Evolutionary conservation across 2,797 vertebrate species (phyloP), one percentile per base, ranked within the genome.

Genomic region (Pipistrellus pygmaeus): DNA sequence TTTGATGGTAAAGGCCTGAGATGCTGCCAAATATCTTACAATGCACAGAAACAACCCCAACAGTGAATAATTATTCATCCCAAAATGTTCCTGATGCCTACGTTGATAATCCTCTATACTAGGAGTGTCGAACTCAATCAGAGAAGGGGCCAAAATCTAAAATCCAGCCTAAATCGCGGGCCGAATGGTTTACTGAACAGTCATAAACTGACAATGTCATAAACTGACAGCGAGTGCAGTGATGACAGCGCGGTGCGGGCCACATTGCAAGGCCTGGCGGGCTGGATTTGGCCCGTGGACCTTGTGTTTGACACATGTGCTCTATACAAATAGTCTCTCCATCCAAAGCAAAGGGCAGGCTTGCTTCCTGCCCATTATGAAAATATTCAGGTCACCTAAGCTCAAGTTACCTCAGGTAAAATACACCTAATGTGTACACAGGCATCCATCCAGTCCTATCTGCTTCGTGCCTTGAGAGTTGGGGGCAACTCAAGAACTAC

Each of bases 381-480:
- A 71, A 57, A 23, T 7, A 25, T 38, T 77, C n/a, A 1, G 41
- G 25, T 27, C 18, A 41, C 21, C 38, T 11, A 17, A 53, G 35
- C 21, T 84, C 46, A 17, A 7, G 35, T 32, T 32, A 46, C 9
- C 32, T 76, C 23, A 14, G 41, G 3, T 30, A 0, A 12, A 38
- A 51, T 20, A 72, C 1, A 17, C 32, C 20, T 9, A 21, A 53
- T 62, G 21, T 25, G 41, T n/a, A 10, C 23, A 25, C 5, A n/a
- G n/a, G 17, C 35, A 41, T 48, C 66, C 66, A 9, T 23, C n/a
- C 10, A 15, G 51, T 23, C n/a, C n/a, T 30, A 9, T 38, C 12
- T 64, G n/a, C 48, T 44, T 62, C 1, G 0, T 9, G 10, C 25
- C 57, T n/a, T 0, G 0, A 32, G 2, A 46, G 44, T 20, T 53